Evolutionary conservation across 2,113 vertebrate genomes (phyloP), one percentile per base, ranked within the genome.

Genomic region (Ochotona curzoniae): DNA sequence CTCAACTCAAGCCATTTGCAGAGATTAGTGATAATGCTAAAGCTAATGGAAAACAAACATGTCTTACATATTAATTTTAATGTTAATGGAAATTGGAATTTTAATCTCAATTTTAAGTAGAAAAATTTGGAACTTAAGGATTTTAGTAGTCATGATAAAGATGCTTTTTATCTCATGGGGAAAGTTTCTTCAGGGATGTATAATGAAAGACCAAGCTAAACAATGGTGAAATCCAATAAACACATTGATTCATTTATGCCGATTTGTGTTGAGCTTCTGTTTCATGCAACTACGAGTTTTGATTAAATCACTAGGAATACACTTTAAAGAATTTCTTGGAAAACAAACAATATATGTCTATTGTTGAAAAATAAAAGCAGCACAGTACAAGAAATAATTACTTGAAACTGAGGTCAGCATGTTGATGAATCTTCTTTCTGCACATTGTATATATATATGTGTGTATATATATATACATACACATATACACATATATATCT

Each of bases 311-410:
- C 13, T 63, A 91, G 60, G 26, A 2, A 71, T 25, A 5, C 7
- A 60, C 17, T 71, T 44, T 10, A 70, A 88, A 30, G 47, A 35
- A 18, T 30, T 30, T 63, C 35, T 80, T 93, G 25, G 2, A 60
- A 49, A 15, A 66, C 23, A 75, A 61, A 18, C 47, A 44, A 79
- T 74, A 61, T 17, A 60, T 7, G 18, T 38, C 32, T 74, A 83
- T 44, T 32, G 61, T 61, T 93, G 25, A 83, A 7, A 91, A 89
- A 64, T 66, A n/a, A 83, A 94, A n/a, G 67, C 28, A 80, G 61
- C 80, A 44, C 0, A 61, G 9, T 0, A 69, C 64, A 1, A 81
- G 75, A 60, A 92, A 90, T 47, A 82, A 83, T 73, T 60, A 80
- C 6, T 67, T 4, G 6, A 63, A 80, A 73, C 5, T 69, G 47